A percentile compares a stretch with the other conserved stretches of the same genome.
phyloP scores from a whole-genome alignment of 2,113 vertebrate species.

The Marmota monax region DNA sequence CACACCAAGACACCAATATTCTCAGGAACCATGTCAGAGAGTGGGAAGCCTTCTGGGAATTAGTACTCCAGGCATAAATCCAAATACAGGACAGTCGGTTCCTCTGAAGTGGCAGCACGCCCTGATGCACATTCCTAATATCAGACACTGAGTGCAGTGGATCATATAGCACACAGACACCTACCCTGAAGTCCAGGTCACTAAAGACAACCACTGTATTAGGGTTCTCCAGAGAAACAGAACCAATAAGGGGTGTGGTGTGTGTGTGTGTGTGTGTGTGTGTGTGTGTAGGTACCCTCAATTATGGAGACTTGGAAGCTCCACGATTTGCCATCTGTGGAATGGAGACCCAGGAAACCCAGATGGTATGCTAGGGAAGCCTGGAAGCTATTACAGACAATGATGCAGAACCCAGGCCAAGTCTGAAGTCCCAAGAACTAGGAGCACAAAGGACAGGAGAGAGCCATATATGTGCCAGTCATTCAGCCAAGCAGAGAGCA shows the following conservation, averaged over 20 bases:
- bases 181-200: background rate
- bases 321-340: background rate
- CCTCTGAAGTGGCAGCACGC: background rate
- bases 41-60: background rate
- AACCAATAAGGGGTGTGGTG: background rate
- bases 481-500: background rate
- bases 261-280: background rate
- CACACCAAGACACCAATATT: background rate
- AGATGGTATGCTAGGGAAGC: no score
- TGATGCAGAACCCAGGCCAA: background rate
- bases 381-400: background rate
- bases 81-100: background rate
- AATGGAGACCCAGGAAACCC: background rate
- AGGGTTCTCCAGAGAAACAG: background rate
- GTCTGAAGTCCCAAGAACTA: background rate
- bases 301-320: background rate
- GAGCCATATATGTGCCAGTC: background rate
- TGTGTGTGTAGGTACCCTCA: no score
- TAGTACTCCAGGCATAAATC: background rate
- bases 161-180: fast-evolving
- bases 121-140: fast-evolving
- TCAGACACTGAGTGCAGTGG: no score
- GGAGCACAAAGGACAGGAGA: background rate
- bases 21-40: background rate
- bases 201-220: background rate